Base-by-base conservation (phyloP, 2,113 vertebrate species). In the Podilymbus podiceps region DNA sequence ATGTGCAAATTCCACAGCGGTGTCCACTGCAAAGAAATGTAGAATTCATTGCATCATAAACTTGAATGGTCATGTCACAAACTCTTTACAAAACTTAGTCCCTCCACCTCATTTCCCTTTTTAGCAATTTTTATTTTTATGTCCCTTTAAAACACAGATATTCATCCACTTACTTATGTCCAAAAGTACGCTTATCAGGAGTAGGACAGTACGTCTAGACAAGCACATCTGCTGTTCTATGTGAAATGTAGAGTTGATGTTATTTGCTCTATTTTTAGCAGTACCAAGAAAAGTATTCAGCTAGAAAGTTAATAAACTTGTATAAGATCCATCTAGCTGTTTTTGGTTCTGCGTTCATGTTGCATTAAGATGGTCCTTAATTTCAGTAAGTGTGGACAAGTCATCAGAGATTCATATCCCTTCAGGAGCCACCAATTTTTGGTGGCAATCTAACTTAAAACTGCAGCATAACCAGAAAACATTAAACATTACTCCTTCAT, bases 1-100 rank as follows among this genome's bases (percentile, higher is more conserved):
- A 89, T 99, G 99, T 67, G 98, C 98, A 92, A 98, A 97, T 93
- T 99, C 98, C 31, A 99, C 97, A 1, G 99, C 98, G 0, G 28
- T 46, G 42, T 99, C 98, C 98, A 99, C 99, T 99, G 96, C 52
- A 96, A 96, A 85, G 64, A 87, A 85, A 97, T 63, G 28, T 1
- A 47, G 47, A 79, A 11, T 49, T 85, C 6, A 3, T 90, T 33
- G 77, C 55, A 58, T 20, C 22, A 30, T 53, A 72, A 67, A 30
- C 21, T n/a, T 63, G 21, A 82, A 23, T 35, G 4, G 4, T 42
- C 15, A 80, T 0, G 0, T 62, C 7, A 52, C 69, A 63, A 80
- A 44, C 24, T 60, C 33, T 62, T 92, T 52, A 40, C 6, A n/a
- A 59, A 50, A 5, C 2, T n/a, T 79, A 50, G 16, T 47, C 7